phyloP scores from a whole-genome alignment of 2,888 invertebrate genomes.

The Clepsis dumicolana region DNA sequence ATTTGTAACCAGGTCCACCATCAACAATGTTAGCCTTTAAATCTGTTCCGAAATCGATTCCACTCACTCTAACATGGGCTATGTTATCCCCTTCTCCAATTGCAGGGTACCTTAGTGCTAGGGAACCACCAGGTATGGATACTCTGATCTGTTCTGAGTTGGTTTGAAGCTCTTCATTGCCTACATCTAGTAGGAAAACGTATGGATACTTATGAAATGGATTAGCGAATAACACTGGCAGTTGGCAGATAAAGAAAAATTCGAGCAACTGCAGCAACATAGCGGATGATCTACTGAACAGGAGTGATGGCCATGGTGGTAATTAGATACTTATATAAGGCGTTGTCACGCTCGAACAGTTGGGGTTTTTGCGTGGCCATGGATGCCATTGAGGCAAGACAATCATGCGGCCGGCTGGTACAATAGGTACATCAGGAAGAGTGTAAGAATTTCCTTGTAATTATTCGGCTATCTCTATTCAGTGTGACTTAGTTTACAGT shows the following conservation, averaged over 20 bases:
- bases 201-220: slow-evolving; percentile 79
- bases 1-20: slow-evolving; percentile 80
- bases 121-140: slow-evolving; percentile 74
- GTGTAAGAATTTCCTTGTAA: slow-evolving; percentile 50
- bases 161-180: slow-evolving; percentile 78
- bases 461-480: slow-evolving; percentile 45
- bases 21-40: slow-evolving; percentile 76
- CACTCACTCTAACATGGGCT: slow-evolving; percentile 76
- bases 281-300: slow-evolving; percentile 55
- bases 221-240: slow-evolving; percentile 60
- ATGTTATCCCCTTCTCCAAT: slow-evolving; percentile 70
- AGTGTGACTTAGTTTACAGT: background rate
- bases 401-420: slow-evolving; percentile 58
- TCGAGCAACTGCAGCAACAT: slow-evolving; percentile 61
- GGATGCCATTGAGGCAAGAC: slow-evolving; percentile 64
- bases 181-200: slow-evolving; percentile 76
- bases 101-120: slow-evolving; percentile 77
- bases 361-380: slow-evolving; percentile 73
- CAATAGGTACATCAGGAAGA: slow-evolving; percentile 59
- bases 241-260: slow-evolving; percentile 55
- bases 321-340: slow-evolving; percentile 76
- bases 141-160: slow-evolving; percentile 75
- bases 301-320: slow-evolving; percentile 70
- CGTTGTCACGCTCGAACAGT: slow-evolving; percentile 72
- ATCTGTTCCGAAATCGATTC: slow-evolving; percentile 78